A percentile compares a stretch with the other conserved stretches of the same genome.
Evolutionary conservation across 2,797 vertebrate species (phyloP).

Genomic region (Tokudaia tokunoshimensis): DNA sequence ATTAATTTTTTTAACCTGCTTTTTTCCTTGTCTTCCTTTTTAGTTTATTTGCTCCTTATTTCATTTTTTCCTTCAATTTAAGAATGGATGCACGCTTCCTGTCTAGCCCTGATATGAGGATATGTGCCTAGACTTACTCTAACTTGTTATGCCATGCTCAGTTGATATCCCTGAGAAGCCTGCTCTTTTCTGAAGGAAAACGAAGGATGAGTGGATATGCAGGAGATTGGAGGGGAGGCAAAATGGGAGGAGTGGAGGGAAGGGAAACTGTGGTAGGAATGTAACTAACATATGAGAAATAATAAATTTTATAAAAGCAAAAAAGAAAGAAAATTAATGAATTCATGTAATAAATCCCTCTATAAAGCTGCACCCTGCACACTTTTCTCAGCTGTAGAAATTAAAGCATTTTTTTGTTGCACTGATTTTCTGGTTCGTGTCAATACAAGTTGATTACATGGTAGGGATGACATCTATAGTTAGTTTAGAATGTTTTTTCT

Average conservation of each 20-base stretch:
- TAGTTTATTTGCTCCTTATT: fast-evolving
- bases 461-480: background rate
- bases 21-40: background rate
- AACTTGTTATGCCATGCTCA: background rate
- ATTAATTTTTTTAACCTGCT: background rate
- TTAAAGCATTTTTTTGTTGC: background rate
- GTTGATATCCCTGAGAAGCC: background rate
- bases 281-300: background rate
- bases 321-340: background rate
- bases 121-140: background rate
- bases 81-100: background rate
- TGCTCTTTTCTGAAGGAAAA: no score
- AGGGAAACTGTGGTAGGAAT: background rate
- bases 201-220: no score
- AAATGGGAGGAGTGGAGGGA: background rate
- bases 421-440: background rate
- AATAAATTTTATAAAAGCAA: background rate
- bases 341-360: background rate
- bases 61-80: background rate
- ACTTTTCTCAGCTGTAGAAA: background rate
- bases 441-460: background rate
- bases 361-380: background rate
- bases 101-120: background rate
- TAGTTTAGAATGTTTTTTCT: background rate
- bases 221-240: no score